These are phyloP conservation scores for Buphagus erythrorhynchus DNA, from an alignment of 2,797 vertebrate genomes.

Conservation along the genomic window DNA sequence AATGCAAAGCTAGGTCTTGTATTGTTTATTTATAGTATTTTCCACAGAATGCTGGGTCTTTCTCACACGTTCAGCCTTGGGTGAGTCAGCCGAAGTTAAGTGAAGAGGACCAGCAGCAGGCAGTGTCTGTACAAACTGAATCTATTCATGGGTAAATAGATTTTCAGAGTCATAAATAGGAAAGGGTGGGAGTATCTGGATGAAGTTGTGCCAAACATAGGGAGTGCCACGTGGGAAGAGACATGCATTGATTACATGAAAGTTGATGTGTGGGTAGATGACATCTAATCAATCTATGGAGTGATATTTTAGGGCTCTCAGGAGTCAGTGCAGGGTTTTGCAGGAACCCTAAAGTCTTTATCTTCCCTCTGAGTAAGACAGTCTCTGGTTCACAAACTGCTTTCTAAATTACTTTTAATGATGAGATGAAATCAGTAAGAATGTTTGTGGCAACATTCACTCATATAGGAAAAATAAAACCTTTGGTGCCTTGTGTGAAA, in stretches of 20 bases:
- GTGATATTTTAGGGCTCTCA: slow-evolving; percentile 6
- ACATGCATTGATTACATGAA: slow-evolving; percentile 19
- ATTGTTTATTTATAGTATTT: background rate
- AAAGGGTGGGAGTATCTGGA: slow-evolving; percentile 55
- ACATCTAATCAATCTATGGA: slow-evolving; percentile 35
- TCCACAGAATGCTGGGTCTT: background rate
- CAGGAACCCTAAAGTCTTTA: background rate
- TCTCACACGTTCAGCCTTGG: background rate
- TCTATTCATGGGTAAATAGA: slow-evolving; percentile 33
- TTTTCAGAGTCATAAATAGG: slow-evolving; percentile 57
- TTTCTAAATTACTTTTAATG: background rate
- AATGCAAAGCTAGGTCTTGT: background rate
- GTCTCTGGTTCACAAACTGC: background rate
- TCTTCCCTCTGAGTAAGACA: background rate
- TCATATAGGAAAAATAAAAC: background rate
- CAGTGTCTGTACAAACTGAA: background rate
- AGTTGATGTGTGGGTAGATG: slow-evolving; percentile 46
- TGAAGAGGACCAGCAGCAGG: background rate
- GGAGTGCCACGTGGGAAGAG: slow-evolving; percentile 41
- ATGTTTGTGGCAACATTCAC: background rate
- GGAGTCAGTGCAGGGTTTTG: background rate
- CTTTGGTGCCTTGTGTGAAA: background rate
- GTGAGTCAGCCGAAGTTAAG: background rate
- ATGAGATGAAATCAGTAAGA: background rate
- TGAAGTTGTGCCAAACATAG: slow-evolving; percentile 56